A percentile compares a stretch with the other conserved stretches of the same genome.
phyloP scores from a whole-genome alignment of 1,140 invertebrate genomes.

The Drosophila miranda region DNA sequence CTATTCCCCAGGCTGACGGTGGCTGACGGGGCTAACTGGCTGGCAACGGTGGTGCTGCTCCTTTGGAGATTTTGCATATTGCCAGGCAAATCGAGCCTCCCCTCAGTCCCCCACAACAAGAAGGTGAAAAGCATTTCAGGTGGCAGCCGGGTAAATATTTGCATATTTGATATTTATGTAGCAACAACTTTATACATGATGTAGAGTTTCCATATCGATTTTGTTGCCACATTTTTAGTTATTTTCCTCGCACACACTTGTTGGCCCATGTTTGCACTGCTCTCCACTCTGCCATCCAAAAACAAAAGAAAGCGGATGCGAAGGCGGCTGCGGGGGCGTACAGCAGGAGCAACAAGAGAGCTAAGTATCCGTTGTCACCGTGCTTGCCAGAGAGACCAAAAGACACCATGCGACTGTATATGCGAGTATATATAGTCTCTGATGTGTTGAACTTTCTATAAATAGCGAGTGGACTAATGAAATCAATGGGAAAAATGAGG shows the following conservation, averaged over 20 bases:
- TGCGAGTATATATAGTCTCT: no score
- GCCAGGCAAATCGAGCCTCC: constrained; percentile 53
- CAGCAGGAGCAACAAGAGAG: constrained; percentile 16
- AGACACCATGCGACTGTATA: background rate
- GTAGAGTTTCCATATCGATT: constrained; percentile 73
- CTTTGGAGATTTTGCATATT: constrained; percentile 49
- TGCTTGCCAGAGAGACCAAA: constrained; percentile 51
- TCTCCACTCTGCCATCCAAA: constrained; percentile 26
- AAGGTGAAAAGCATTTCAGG: constrained; percentile 49
- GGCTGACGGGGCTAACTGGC: constrained; percentile 5
- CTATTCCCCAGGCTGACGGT: constrained; percentile 39
- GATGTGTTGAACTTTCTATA: constrained; percentile 14
- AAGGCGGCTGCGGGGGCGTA: constrained; percentile 1
- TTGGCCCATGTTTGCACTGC: constrained; percentile 65
- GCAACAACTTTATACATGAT: constrained; percentile 69
- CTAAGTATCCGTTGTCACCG: constrained; percentile 58
- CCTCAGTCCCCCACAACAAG: constrained; percentile 16
- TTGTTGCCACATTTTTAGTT: constrained; percentile 56
- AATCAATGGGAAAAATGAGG: constrained; percentile 45
- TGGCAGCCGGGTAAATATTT: constrained; percentile 73
- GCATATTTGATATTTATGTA: constrained; percentile 80
- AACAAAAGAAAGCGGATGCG: constrained; percentile 28
- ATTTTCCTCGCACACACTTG: constrained; percentile 60
- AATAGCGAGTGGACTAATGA: constrained; percentile 37
- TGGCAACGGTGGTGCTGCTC: constrained; percentile 39